Evolutionary conservation across 2,797 vertebrate genomes (phyloP).

Genomic region (Cirrhinus molitorella): DNA sequence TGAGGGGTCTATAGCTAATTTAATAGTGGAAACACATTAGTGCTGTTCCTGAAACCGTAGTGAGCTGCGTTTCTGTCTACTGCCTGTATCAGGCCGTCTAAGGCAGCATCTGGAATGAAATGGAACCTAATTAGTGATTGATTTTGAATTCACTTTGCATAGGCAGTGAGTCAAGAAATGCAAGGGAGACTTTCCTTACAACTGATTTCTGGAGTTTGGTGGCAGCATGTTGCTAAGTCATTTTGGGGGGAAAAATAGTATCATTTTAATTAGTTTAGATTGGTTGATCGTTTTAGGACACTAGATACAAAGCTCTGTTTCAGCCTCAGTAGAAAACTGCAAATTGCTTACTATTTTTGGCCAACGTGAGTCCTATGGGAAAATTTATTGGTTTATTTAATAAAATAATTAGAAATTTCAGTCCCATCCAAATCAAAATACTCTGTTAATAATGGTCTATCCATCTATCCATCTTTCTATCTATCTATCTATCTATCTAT

Average conservation of each 20-base stretch:
- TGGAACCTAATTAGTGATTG: not conserved
- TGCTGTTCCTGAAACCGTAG: not conserved
- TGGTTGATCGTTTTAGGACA: not conserved
- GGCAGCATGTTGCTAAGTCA: not conserved
- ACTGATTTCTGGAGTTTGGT: not conserved
- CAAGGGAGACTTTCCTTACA: not conserved
- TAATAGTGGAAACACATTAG: not conserved
- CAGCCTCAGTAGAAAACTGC: not conserved
- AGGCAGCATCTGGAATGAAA: not conserved
- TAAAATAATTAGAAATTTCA: not conserved
- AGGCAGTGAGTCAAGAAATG: not conserved
- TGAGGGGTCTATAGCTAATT: not conserved
- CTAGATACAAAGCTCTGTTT: not conserved
- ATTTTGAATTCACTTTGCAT: not conserved
- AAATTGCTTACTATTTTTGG: not conserved
- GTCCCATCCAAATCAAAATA: not conserved
- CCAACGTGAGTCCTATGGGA: not conserved
- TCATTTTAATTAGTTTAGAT: not conserved
- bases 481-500: no score
- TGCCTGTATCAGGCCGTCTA: not conserved
- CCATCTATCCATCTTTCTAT: no score
- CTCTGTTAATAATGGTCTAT: not conserved
- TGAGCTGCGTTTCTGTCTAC: not conserved
- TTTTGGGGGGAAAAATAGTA: not conserved
- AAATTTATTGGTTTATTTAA: not conserved